These are phyloP conservation scores for Syrrhaptes paradoxus DNA, from an alignment of 2,113 vertebrate genomes.

Conservation along the genomic window DNA sequence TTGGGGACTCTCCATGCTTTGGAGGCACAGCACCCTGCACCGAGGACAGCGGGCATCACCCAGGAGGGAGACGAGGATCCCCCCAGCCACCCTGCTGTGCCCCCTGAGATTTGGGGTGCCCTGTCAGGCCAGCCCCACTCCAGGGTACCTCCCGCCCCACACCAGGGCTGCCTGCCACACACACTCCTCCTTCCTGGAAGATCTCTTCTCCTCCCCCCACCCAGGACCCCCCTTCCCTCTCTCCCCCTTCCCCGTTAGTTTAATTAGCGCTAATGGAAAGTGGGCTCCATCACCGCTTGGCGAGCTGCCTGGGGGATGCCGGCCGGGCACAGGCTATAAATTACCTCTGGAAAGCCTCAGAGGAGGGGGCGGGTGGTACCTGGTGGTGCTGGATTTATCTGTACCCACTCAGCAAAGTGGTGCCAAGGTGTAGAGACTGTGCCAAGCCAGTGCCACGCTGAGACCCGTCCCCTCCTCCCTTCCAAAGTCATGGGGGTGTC, in stretches of 20 bases:
- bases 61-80: background rate
- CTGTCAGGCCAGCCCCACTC: background rate
- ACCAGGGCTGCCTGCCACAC: background rate
- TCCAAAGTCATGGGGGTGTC: background rate
- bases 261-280: conserved; percentile 74
- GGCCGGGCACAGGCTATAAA: conserved; percentile 64
- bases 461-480: background rate
- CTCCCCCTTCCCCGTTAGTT: conserved; percentile 20
- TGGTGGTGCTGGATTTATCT: background rate
- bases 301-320: conserved; percentile 60
- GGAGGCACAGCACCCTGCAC: background rate
- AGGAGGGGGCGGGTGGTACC: background rate
- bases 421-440: background rate
- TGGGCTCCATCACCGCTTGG: conserved; percentile 66
- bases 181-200: conserved; percentile 31
- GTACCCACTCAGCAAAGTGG: background rate
- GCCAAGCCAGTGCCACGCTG: background rate
- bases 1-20: background rate
- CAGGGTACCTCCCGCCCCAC: background rate
- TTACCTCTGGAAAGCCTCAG: conserved; percentile 53
- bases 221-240: conserved; percentile 8
- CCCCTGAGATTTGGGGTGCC: background rate
- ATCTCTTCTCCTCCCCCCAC: background rate
- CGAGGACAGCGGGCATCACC: background rate
- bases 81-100: accelerated